A percentile compares a stretch with the other conserved stretches of the same genome.
Evolutionary conservation across 2,113 vertebrate genomes (phyloP).

Genomic region (Felis catus): DNA sequence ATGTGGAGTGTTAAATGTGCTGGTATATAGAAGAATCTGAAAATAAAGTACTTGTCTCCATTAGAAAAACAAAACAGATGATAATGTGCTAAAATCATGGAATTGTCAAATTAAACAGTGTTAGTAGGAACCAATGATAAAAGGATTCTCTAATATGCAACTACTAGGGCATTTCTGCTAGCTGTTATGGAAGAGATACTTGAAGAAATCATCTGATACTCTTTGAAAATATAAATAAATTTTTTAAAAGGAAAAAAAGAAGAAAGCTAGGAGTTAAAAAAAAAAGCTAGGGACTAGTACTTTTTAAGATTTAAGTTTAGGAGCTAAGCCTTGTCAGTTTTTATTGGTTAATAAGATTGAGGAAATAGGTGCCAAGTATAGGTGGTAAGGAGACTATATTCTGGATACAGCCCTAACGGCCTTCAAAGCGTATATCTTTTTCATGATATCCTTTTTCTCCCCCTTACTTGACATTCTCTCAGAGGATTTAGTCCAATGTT

Average conservation of each 20-base stretch:
- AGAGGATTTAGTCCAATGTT: slow-evolving; percentile 34
- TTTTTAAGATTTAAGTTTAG: slow-evolving; percentile 67
- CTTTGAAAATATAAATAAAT: slow-evolving; percentile 50
- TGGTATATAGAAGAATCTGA: not conserved
- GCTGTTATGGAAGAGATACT: slow-evolving; percentile 17
- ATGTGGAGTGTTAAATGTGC: not conserved
- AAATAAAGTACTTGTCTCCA: not conserved
- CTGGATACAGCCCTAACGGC: not conserved
- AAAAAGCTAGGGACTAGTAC: not conserved
- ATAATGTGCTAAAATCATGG: slow-evolving; percentile 37
- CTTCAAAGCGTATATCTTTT: slow-evolving; percentile 43
- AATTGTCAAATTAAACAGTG: slow-evolving; percentile 29
- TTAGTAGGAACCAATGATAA: slow-evolving; percentile 41
- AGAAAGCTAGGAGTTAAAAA: not conserved
- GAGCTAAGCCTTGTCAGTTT: slow-evolving; percentile 47
- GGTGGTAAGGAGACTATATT: slow-evolving; percentile 22
- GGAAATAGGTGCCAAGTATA: slow-evolving; percentile 51
- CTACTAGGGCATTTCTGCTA: not conserved
- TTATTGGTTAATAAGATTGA: slow-evolving; percentile 66
- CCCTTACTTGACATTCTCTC: slow-evolving; percentile 10
- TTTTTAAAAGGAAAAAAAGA: slow-evolving; percentile 21
- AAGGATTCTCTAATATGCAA: slow-evolving; percentile 10
- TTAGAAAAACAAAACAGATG: not conserved
- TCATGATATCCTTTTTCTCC: slow-evolving; percentile 15
- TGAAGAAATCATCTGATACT: slow-evolving; percentile 47